These are phyloP conservation scores for Aphaenogaster ashmeadi DNA, from an alignment of 1,140 invertebrate genomes.

Conservation along the genomic window DNA sequence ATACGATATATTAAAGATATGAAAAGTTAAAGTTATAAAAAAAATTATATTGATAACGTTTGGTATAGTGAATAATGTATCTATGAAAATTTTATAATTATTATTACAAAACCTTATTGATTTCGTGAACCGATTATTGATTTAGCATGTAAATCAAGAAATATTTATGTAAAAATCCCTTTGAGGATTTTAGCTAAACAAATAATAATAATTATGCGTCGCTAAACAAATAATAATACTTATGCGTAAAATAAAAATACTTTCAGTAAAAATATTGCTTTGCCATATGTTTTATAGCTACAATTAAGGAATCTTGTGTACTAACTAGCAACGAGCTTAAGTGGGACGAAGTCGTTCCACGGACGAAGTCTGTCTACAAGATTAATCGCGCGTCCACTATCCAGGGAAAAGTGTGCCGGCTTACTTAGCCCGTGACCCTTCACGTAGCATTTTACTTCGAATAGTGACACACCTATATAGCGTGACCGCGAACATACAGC, in stretches of 20 bases:
- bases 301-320: neutral
- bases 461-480: constrained; percentile 66
- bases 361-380: neutral
- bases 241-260: neutral
- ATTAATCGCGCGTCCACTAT: constrained; percentile 22
- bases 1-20: neutral
- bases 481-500: constrained; percentile 39
- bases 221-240: neutral
- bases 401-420: constrained; percentile 31
- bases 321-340: neutral
- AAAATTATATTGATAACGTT: neutral
- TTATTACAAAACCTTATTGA: neutral
- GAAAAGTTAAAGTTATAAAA: neutral
- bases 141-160: neutral
- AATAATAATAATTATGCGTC: neutral
- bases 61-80: neutral
- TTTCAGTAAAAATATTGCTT: neutral
- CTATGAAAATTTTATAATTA: neutral
- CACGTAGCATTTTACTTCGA: constrained; percentile 27
- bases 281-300: neutral
- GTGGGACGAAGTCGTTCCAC: neutral
- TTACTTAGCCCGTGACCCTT: neutral
- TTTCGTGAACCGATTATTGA: neutral
- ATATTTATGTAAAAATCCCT: neutral
- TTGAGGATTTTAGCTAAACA: neutral